Conservation (phyloP, 1,140 invertebrate genomes). For the Lutraria rhynchaena region DNA sequence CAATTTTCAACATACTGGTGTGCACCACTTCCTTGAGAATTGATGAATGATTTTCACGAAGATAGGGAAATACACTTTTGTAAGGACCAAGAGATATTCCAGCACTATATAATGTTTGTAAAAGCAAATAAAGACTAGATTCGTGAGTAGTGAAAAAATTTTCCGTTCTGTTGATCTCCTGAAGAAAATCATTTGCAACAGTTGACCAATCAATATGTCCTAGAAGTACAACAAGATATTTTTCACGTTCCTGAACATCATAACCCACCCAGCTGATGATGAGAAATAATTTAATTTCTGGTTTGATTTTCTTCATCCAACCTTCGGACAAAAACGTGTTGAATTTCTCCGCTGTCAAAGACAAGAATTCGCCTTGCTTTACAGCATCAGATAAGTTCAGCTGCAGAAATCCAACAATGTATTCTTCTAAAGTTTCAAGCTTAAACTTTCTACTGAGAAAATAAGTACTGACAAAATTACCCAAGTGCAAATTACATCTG, state of each 20-base stretch:
- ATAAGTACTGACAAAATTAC: constrained; percentile 86
- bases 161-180: constrained; percentile 76
- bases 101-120: constrained; percentile 85
- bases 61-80: constrained; percentile 82
- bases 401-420: constrained; percentile 83
- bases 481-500: constrained; percentile 85
- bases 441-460: constrained; percentile 85
- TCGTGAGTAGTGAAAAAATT: constrained; percentile 78
- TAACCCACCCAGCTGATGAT: constrained; percentile 77
- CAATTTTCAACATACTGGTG: constrained; percentile 63
- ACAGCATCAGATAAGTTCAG: constrained; percentile 83
- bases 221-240: constrained; percentile 71
- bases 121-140: constrained; percentile 83
- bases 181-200: constrained; percentile 75
- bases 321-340: constrained; percentile 78
- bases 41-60: constrained; percentile 83
- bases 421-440: constrained; percentile 82
- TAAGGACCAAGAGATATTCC: constrained; percentile 84
- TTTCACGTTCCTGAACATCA: constrained; percentile 72
- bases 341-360: constrained; percentile 75
- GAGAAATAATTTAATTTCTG: constrained; percentile 76
- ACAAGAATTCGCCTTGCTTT: constrained; percentile 83
- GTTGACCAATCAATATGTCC: constrained; percentile 75
- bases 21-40: constrained; percentile 70
- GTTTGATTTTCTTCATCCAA: constrained; percentile 71